Conservation (phyloP, 2,888 invertebrate species). For the Xanthia togata region DNA sequence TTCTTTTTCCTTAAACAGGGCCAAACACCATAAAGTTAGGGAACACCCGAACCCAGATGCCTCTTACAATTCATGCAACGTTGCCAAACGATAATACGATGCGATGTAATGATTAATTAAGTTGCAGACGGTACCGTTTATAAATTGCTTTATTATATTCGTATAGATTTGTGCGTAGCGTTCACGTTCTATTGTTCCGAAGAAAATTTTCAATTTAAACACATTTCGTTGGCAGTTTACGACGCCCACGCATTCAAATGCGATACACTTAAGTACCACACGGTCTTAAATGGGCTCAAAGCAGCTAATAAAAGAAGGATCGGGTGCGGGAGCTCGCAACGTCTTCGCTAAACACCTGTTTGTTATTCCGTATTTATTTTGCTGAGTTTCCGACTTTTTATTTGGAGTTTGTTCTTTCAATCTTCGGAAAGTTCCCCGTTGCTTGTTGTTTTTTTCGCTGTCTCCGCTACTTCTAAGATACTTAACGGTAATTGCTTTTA, state of each 20-base stretch:
- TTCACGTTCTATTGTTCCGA: slow-evolving; percentile 58
- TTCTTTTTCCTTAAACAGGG: slow-evolving; percentile 51
- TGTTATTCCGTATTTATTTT: slow-evolving; percentile 71
- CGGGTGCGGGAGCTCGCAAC: slow-evolving; percentile 62
- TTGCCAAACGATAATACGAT: slow-evolving; percentile 55
- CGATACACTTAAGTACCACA: slow-evolving; percentile 70
- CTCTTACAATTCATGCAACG: slow-evolving; percentile 61
- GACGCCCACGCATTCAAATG: slow-evolving; percentile 68
- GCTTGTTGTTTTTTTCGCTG: slow-evolving; percentile 45
- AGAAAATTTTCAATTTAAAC: slow-evolving; percentile 68
- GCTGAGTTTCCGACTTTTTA: slow-evolving; percentile 58
- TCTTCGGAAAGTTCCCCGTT: slow-evolving; percentile 52
- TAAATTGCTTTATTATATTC: slow-evolving; percentile 48
- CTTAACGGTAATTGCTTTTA: slow-evolving; percentile 59
- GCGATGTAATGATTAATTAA: slow-evolving; percentile 59
- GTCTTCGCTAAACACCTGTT: slow-evolving; percentile 74
- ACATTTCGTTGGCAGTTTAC: slow-evolving; percentile 70
- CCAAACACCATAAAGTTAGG: slow-evolving; percentile 53
- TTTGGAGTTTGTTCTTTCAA: slow-evolving; percentile 61
- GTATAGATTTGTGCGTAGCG: slow-evolving; percentile 44
- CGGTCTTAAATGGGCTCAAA: slow-evolving; percentile 72
- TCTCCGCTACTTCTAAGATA: slow-evolving; percentile 36
- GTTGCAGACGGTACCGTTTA: slow-evolving; percentile 47
- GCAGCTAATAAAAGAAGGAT: slow-evolving; percentile 75
- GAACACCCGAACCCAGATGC: slow-evolving; percentile 24